Evolutionary conservation across 2,888 invertebrate species (phyloP).

Genomic region (Tinea pellionella): DNA sequence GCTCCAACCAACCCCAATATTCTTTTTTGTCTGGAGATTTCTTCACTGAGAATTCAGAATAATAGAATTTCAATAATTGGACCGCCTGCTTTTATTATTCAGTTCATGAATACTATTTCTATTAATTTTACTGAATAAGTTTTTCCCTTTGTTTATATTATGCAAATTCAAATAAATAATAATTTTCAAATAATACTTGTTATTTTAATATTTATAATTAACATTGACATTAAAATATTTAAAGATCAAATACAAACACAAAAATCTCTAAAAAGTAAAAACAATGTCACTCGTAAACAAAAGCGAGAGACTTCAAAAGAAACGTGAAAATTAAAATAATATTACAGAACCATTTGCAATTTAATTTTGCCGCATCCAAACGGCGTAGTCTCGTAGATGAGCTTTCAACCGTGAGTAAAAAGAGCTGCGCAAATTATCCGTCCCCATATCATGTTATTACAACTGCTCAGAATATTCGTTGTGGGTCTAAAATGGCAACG

Average conservation of each 20-base stretch:
- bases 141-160: not conserved
- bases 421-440: constrained; percentile 43
- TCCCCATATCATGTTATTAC: constrained; percentile 49
- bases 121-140: constrained; percentile 14
- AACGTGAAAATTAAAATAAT: constrained; percentile 33
- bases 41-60: constrained; percentile 19
- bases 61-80: constrained; percentile 29
- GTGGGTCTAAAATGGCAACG: not conserved
- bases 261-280: not conserved
- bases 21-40: constrained; percentile 26
- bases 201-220: not conserved
- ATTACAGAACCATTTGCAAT: constrained; percentile 18
- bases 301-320: constrained; percentile 3
- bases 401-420: constrained; percentile 20
- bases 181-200: not conserved
- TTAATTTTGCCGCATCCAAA: constrained; percentile 20
- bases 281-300: not conserved
- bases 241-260: not conserved
- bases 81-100: constrained; percentile 31
- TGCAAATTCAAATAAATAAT: not conserved
- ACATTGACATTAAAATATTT: not conserved
- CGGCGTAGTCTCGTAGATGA: constrained; percentile 17
- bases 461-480: constrained; percentile 26
- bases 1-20: constrained; percentile 15
- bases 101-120: not conserved